Conservation (phyloP, 2,113 vertebrate genomes). For the Thinocorus orbignyianus region DNA sequence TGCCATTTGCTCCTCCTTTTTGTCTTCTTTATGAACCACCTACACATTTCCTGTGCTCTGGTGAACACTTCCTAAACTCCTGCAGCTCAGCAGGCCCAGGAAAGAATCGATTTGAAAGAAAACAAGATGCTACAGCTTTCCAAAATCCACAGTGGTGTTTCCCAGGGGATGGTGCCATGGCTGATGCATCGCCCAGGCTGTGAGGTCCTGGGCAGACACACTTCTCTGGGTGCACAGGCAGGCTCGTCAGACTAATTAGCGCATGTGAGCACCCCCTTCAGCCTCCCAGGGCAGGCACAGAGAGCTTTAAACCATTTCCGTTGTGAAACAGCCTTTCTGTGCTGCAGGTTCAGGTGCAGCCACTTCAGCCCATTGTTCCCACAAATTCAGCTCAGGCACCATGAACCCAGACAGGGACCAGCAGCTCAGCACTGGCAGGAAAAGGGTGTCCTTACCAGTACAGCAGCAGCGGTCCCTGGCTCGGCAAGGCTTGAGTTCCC, state of each 20-base stretch:
- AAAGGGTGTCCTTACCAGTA: accelerated
- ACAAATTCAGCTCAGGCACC: neutral
- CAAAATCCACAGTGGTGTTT: neutral
- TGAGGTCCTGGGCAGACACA: neutral
- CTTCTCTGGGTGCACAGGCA: neutral
- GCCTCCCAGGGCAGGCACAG: neutral
- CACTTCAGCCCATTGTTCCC: neutral
- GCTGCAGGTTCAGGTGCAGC: neutral
- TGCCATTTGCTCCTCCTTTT: neutral
- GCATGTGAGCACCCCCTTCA: too few species aligned
- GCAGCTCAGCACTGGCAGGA: neutral
- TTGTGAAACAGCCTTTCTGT: too few species aligned
- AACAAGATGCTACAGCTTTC: neutral
- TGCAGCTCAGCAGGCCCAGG: neutral
- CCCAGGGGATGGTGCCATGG: neutral
- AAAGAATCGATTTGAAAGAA: neutral
- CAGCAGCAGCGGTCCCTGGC: accelerated
- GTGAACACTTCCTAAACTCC: neutral
- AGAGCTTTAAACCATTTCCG: neutral
- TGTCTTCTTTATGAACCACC: neutral
- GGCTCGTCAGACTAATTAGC: neutral
- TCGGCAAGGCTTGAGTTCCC: neutral
- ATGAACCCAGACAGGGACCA: neutral
- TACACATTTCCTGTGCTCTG: neutral
- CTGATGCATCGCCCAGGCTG: accelerated